Conservation (phyloP, 2,888 invertebrate species). For the Rhingia rostrata region DNA sequence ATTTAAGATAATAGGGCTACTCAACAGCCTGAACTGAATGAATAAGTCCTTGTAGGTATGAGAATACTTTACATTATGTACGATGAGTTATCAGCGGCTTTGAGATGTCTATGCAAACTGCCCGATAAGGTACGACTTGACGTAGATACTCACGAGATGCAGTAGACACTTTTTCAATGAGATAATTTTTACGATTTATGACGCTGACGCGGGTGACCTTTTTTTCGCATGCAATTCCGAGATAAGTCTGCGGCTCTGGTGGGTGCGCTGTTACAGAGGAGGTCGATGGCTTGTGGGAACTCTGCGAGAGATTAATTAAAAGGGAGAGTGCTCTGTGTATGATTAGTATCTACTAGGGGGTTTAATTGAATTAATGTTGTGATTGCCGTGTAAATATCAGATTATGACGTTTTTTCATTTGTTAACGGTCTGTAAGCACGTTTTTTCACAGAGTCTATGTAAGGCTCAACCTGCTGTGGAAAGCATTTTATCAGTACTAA, state of each 20-base stretch:
- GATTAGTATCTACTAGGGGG: slow-evolving; percentile 10
- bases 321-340: slow-evolving; percentile 8
- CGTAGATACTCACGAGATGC: background rate
- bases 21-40: background rate
- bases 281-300: slow-evolving; percentile 21
- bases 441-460: too few species aligned
- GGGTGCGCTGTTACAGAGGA: slow-evolving; percentile 2
- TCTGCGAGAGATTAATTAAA: slow-evolving; percentile 1
- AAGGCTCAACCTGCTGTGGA: too few species aligned
- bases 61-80: background rate
- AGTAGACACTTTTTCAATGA: slow-evolving; percentile 2
- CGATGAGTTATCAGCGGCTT: slow-evolving; percentile 11
- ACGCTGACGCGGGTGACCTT: slow-evolving; percentile 42
- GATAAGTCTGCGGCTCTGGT: slow-evolving; percentile 15
- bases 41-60: slow-evolving; percentile 10
- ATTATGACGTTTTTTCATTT: background rate
- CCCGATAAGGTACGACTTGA: slow-evolving; percentile 11
- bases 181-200: slow-evolving; percentile 42
- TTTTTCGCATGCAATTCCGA: slow-evolving; percentile 25
- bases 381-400: background rate
- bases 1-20: slow-evolving; percentile 13
- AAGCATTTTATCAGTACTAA: too few species aligned
- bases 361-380: background rate
- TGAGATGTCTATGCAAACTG: slow-evolving; percentile 28
- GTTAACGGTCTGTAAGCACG: too few species aligned